Base-by-base conservation (phyloP, 2,888 invertebrate genomes). In the Trilocha varians region DNA sequence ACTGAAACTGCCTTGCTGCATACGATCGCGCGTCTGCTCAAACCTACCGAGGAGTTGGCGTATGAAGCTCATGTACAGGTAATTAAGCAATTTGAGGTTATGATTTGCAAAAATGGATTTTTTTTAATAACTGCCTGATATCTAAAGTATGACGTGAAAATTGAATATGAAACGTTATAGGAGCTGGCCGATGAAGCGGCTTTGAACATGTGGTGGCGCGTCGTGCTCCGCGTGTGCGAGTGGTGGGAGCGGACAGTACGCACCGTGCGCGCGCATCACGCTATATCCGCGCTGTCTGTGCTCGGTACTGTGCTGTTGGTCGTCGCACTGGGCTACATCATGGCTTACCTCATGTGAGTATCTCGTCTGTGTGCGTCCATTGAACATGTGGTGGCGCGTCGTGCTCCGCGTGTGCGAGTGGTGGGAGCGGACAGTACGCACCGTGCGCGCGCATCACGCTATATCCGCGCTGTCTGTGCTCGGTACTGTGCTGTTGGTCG, bases 61-160 rank as follows among this genome's bases (percentile, higher is more conserved):
- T 93, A 93, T 60, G 94, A 95, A 65, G 91, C 94, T 14, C 88
- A 90, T 58, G 92, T 95, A 11, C 91, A 92, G 87, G 93, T 92
- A 65, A 48, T n/a, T n/a, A n/a, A n/a, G n/a, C n/a, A n/a, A n/a
- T n/a, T n/a, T n/a, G n/a, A n/a, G n/a, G n/a, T n/a, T n/a, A n/a
- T n/a, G n/a, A n/a, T n/a, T n/a, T n/a, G n/a, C n/a, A n/a, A n/a
- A n/a, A n/a, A n/a, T n/a, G n/a, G n/a, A n/a, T n/a, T 38, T 18
- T 18, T 18, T 6, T n/a, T 3, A 36, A 16, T 14, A 36, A 36
- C 2, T 14, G 5, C 11, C 8, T 16, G 6, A 0, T 8, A 4
- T 13, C 9, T 32, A 4, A 15, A 16, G n/a, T 2, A 15, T 1
- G 8, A 13, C 5, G 8, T 1, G 16, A 16, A 13, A n/a, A 32